Base-by-base conservation (phyloP, 2,888 invertebrate genomes). In the Chromoteleia sp. region DNA sequence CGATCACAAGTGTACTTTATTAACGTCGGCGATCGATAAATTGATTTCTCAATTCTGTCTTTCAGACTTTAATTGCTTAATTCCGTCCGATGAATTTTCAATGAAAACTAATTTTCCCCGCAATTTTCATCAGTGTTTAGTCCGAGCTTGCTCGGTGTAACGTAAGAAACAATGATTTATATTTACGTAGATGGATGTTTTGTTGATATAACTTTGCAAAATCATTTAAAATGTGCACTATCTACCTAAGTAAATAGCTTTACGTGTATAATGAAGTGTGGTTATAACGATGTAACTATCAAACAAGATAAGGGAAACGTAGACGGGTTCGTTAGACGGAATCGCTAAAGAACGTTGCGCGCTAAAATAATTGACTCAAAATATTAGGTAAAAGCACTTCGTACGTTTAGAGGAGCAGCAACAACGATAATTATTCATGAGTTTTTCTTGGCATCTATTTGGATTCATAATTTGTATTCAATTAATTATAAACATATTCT, bases 271-370 rank as follows among this genome's bases (percentile, higher is more conserved):
- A 73, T 73, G 73, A 79, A 79, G 78, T 65, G 67, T 54, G 67
- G 65, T 79, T 78, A 78, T 79, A 79, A 67, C 71, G 78, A 67
- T 59, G 59, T 67, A 70, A 79, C 78, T 79, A 79, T 73, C 73
- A 79, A 79, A 79, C 67, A 73, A 79, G 78, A 79, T 79, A 79
- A 79, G 78, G 52, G 29, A 36, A 63, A 67, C 7, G 59, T 65
- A 59, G 52, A 65, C 59, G 67, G 67, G 65, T 67, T 73, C 45
- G 65, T 41, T 73, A 67, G 39, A 56, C 63, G 43, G 12, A 59
- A 73, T 67, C 33, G 45, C 43, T 30, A 41, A 67, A 67, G 59
- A 59, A 73, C 50, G 10, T 50, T 45, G 33, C n/a, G 30, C 39
- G 48, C 29, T 10, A 6, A 65, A 78, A 71, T 78, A 78, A 71